phyloP scores from a whole-genome alignment of 2,797 vertebrate species.

The Clarias fuscus region DNA sequence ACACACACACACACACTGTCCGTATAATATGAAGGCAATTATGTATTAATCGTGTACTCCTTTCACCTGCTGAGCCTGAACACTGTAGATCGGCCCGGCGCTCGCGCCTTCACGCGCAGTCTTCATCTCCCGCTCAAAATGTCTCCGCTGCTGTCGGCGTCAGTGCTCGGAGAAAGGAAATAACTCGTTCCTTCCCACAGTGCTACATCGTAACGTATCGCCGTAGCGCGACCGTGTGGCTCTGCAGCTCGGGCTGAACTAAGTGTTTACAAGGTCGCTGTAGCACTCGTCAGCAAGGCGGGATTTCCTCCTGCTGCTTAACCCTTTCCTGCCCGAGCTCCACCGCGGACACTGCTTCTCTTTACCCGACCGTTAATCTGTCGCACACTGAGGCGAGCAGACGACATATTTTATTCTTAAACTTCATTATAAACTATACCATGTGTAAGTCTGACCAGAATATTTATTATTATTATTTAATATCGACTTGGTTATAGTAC shows the following conservation, averaged over 20 bases:
- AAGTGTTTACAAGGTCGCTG: slow-evolving; percentile 50
- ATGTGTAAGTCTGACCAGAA: neutral
- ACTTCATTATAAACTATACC: neutral
- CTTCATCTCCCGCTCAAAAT: slow-evolving; percentile 20
- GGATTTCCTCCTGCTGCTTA: slow-evolving; percentile 63
- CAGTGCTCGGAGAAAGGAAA: neutral
- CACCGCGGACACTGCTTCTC: neutral
- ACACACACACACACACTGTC: neutral
- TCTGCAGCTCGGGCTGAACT: slow-evolving; percentile 27
- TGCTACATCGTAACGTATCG: neutral
- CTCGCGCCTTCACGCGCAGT: neutral
- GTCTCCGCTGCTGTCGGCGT: neutral
- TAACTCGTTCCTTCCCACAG: neutral
- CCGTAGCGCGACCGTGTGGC: neutral
- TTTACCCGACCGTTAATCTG: neutral
- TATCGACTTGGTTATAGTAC: too few relatives aligned
- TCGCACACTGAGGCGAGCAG: neutral
- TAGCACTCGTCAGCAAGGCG: slow-evolving; percentile 42
- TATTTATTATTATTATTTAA: neutral
- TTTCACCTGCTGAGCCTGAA: slow-evolving; percentile 46
- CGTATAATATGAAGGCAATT: neutral
- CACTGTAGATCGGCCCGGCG: slow-evolving; percentile 40
- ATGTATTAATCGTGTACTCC: neutral
- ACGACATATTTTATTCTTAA: neutral
- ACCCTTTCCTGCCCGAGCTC: slow-evolving; percentile 54